Percentiles rank a stretch among this genome's conserved stretches.
These are phyloP conservation scores for Planiliza haematocheilus DNA, from an alignment of 2,113 vertebrate genomes.

Conservation along the genomic window DNA sequence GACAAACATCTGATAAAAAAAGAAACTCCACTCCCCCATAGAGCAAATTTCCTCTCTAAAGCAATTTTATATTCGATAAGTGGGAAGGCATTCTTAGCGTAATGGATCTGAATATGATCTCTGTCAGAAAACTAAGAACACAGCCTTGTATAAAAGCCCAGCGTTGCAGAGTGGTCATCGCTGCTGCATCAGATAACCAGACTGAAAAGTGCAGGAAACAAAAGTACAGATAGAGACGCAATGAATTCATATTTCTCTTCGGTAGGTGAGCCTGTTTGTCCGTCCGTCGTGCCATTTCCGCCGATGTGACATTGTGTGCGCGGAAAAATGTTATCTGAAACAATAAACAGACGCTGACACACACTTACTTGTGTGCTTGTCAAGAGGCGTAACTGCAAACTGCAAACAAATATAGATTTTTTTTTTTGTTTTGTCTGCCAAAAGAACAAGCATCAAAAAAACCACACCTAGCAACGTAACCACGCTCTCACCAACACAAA, in stretches of 20 bases:
- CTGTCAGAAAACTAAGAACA: conserved; percentile 81
- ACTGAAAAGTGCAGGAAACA: conserved; percentile 64
- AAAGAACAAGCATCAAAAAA: neutral
- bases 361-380: neutral
- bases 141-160: conserved; percentile 66
- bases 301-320: conserved; percentile 7
- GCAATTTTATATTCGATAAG: conserved; percentile 85
- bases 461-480: conserved; percentile 15
- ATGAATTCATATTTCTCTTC: conserved; percentile 51
- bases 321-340: neutral
- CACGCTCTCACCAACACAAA: conserved; percentile 1
- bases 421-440: neutral
- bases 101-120: conserved; percentile 86
- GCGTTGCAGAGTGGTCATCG: conserved; percentile 53
- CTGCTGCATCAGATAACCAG: conserved; percentile 76
- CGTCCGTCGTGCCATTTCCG: conserved; percentile 3
- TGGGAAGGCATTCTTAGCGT: conserved; percentile 81
- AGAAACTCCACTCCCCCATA: conserved; percentile 76
- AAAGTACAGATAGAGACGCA: conserved; percentile 56
- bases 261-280: conserved; percentile 34
- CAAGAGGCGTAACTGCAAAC: neutral
- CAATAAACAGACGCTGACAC: neutral
- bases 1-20: conserved; percentile 83
- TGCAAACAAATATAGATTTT: neutral
- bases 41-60: conserved; percentile 84